Evolutionary conservation across 2,113 vertebrate genomes (phyloP), one percentile per base, ranked within the genome.

Genomic region (Bombycilla garrulus): DNA sequence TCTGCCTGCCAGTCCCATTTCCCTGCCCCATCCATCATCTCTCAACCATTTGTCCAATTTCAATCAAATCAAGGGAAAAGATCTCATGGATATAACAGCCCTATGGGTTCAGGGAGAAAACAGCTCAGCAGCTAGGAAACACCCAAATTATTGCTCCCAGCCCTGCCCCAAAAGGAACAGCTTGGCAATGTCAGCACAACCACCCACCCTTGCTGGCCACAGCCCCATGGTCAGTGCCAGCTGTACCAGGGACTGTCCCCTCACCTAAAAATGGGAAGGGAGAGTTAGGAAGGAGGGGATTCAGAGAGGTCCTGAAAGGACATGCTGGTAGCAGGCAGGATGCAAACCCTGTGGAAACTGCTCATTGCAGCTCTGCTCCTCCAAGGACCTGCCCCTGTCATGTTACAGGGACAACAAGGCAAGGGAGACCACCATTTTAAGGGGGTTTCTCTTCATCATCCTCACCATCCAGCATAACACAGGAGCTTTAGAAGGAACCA

Each of bases 151-250:
- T 8, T 60, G 44, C 47, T 74, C 73, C 69, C 33, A 5, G 3
- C 61, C 38, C 72, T 81, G 35, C 40, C 64, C 51, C 26, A 5
- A 83, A 92, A 90, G 21, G 67, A 73, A 62, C 0, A 0, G 45
- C 62, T 77, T 4, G 3, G 44, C 53, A 64, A 17, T 1, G 1
- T 22, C 58, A 48, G n/a, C 44, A 60, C 57, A 61, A 40, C 44
- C 0, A 0, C 66, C 35, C 74, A 44, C n/a, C 28, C 48, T 35
- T 0, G 0, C 57, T 1, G 9, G 88, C 42, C 15, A 1, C n/a
- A 42, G 80, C 45, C 66, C 50, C 4, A 3, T 7, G 22, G 60
- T 24, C 25, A 2, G 11, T 48, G 78, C 51, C 71, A 58, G 65
- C 33, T 22, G 56, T 22, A 40, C 19, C 2, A 3, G 4, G 50